A percentile compares a stretch with the other conserved stretches of the same genome.
Conservation (phyloP, 2,888 invertebrate genomes). For the Drosophila longiperda region DNA sequence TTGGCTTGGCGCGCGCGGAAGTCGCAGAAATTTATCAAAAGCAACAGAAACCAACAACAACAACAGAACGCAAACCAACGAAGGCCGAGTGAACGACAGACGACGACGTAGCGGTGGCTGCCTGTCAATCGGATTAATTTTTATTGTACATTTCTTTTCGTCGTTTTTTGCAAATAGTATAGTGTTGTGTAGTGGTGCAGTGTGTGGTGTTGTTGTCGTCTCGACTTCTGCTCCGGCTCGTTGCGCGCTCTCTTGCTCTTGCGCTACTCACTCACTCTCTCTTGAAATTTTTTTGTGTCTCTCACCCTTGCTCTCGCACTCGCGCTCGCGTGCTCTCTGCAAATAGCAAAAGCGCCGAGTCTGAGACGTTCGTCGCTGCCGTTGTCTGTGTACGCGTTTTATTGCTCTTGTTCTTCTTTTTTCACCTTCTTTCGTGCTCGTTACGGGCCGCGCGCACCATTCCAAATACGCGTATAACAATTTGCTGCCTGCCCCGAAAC, state of each 20-base stretch:
- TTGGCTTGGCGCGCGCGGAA: slow-evolving; percentile 73
- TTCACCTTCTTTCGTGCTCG: slow-evolving; percentile 73
- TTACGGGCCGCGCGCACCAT: slow-evolving; percentile 70
- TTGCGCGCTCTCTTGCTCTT: slow-evolving; percentile 17
- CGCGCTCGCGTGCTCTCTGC: slow-evolving; percentile 44
- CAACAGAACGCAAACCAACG: slow-evolving; percentile 28
- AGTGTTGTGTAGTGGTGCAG: slow-evolving; percentile 58
- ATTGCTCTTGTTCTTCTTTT: slow-evolving; percentile 68
- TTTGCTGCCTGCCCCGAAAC: slow-evolving; percentile 59
- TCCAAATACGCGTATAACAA: slow-evolving; percentile 79
- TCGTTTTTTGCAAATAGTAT: slow-evolving; percentile 57
- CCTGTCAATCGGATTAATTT: slow-evolving; percentile 76
- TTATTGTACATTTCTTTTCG: slow-evolving; percentile 69
- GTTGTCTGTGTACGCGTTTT: slow-evolving; percentile 62
- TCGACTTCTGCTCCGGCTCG: slow-evolving; percentile 27
- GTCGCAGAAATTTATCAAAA: slow-evolving; percentile 71
- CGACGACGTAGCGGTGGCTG: slow-evolving; percentile 64
- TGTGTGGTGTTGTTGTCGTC: slow-evolving; percentile 42
- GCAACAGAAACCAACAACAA: slow-evolving; percentile 44
- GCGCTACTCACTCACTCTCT: slow-evolving; percentile 20
- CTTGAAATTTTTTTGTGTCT: slow-evolving; percentile 17
- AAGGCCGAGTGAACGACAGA: slow-evolving; percentile 51
- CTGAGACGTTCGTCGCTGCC: slow-evolving; percentile 56
- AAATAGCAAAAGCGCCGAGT: slow-evolving; percentile 54
- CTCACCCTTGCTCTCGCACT: slow-evolving; percentile 41